Conservation (phyloP, 1,140 invertebrate species). For the Pantala flavescens region DNA sequence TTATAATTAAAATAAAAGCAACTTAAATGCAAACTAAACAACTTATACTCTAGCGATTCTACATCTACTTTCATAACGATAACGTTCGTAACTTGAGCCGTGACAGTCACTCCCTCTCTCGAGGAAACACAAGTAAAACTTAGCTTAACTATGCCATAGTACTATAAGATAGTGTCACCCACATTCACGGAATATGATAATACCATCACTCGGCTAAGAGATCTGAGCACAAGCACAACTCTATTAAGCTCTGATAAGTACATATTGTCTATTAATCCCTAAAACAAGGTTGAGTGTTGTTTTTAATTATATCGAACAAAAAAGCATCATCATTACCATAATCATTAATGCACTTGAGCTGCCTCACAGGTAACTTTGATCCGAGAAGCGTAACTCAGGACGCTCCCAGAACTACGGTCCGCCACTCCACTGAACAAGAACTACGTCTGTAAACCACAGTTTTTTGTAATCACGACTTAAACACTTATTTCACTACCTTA, state of each 20-base stretch:
- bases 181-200: background rate
- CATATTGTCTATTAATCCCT: background rate
- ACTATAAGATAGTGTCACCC: background rate
- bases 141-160: background rate
- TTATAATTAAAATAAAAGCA: too few species aligned
- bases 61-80: too few species aligned
- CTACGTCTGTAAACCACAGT: slow-evolving; percentile 1
- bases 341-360: slow-evolving; percentile 2
- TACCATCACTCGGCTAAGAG: background rate
- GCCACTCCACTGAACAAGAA: background rate
- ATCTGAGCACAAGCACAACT: background rate
- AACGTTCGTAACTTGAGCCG: background rate
- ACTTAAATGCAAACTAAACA: too few species aligned
- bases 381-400: background rate
- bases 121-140: background rate
- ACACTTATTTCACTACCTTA: background rate
- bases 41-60: too few species aligned
- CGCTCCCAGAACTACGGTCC: background rate
- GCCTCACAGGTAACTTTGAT: slow-evolving; percentile 8
- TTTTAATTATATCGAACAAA: slow-evolving; percentile 11
- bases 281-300: background rate
- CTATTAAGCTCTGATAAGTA: slow-evolving; percentile 4
- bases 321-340: slow-evolving; percentile 10
- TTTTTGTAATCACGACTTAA: background rate
- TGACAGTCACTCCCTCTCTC: background rate